Evolutionary conservation across 2,113 vertebrate species (phyloP).

Genomic region (Amazona guildingii): DNA sequence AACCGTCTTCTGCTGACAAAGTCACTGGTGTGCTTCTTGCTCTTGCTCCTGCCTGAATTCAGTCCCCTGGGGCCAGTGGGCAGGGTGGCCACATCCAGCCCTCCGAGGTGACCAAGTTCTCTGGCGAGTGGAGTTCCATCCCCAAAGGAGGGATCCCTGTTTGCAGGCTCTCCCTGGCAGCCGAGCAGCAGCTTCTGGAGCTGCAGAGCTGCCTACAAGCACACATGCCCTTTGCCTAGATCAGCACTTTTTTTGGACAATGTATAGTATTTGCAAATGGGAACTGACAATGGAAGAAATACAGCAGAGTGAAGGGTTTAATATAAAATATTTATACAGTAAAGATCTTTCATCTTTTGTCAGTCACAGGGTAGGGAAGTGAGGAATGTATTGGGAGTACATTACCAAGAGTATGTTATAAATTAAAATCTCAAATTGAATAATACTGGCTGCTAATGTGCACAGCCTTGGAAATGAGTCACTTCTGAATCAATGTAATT

Average conservation of each 20-base stretch:
- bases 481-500: conserved; percentile 75
- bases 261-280: conserved; percentile 77
- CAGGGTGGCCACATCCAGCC: background rate
- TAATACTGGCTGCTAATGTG: conserved; percentile 80
- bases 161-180: background rate
- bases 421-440: conserved; percentile 83
- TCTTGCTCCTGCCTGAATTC: background rate
- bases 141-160: background rate
- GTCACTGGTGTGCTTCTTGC: accelerated
- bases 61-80: accelerated
- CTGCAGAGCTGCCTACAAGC: background rate
- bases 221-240: conserved; percentile 12
- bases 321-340: conserved; percentile 84
- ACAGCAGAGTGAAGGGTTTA: conserved; percentile 79
- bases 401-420: conserved; percentile 83
- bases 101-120: accelerated
- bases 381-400: conserved; percentile 79
- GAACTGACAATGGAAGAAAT: conserved; percentile 75
- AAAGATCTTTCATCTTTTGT: conserved; percentile 82
- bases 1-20: background rate
- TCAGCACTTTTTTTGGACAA: conserved; percentile 69
- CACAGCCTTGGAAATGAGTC: conserved; percentile 75
- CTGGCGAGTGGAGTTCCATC: background rate
- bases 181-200: background rate
- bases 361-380: conserved; percentile 76